phyloP scores from a whole-genome alignment of 2,113 vertebrate species.

The Platichthys stellatus region DNA sequence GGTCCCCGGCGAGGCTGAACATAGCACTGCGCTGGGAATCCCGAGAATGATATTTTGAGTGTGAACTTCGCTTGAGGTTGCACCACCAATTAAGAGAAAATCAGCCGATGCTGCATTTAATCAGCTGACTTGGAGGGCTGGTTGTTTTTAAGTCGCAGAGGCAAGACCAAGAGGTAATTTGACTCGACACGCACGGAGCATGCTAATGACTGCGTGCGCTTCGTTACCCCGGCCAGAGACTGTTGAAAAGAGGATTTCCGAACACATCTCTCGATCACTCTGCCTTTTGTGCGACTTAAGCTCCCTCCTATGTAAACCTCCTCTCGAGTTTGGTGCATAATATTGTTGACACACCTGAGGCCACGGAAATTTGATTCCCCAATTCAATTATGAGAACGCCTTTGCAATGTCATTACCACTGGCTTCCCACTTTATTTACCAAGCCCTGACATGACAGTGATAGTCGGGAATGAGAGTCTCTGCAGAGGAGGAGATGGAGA shows the following conservation, averaged over 20 bases:
- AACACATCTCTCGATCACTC: constrained; percentile 52
- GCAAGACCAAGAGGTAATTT: constrained; percentile 70
- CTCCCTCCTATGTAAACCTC: constrained; percentile 24
- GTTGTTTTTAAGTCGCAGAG: constrained; percentile 61
- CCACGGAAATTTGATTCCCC: constrained; percentile 45
- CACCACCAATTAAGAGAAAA: constrained; percentile 58
- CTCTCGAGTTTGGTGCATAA: constrained; percentile 33
- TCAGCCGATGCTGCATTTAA: constrained; percentile 61
- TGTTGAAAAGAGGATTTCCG: constrained; percentile 45
- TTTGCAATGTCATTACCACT: constrained; percentile 47
- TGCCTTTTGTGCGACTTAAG: constrained; percentile 34
- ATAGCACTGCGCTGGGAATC: constrained; percentile 27
- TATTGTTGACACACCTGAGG: constrained; percentile 45
- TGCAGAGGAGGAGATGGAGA: constrained; percentile 66
- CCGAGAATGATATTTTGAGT: constrained; percentile 42
- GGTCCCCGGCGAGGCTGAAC: constrained; percentile 44
- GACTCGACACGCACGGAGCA: constrained; percentile 68
- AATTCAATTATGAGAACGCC: constrained; percentile 40
- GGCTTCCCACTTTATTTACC: constrained; percentile 63
- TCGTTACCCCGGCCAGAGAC: constrained; percentile 56
- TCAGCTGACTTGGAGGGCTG: constrained; percentile 68
- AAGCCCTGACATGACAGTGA: constrained; percentile 51
- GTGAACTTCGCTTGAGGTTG: constrained; percentile 54
- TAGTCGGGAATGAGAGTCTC: constrained; percentile 50
- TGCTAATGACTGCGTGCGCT: constrained; percentile 67